These are phyloP conservation scores for Channa maculata DNA, from an alignment of 2,113 vertebrate genomes.

Conservation along the genomic window DNA sequence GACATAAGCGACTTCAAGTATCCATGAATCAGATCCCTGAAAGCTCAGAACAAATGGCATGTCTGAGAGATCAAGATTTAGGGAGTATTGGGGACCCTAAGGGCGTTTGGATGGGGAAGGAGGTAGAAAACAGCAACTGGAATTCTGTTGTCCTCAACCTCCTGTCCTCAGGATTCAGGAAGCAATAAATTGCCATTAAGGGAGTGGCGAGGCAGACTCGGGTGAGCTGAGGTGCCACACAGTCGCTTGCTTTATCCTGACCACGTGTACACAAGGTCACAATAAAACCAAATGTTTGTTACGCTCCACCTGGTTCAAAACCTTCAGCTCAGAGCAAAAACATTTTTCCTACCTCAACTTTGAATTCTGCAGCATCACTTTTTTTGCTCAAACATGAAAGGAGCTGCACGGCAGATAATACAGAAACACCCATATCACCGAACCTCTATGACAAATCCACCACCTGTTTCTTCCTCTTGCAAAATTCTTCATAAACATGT, in stretches of 20 bases:
- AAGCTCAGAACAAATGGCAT: slow-evolving; percentile 55
- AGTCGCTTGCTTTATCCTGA: slow-evolving; percentile 70
- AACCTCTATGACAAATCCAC: slow-evolving; percentile 26
- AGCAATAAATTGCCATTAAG: slow-evolving; percentile 83
- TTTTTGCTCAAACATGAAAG: slow-evolving; percentile 17
- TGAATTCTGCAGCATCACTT: background rate
- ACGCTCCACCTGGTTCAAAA: background rate
- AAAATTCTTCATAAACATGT: slow-evolving; percentile 12
- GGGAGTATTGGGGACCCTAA: slow-evolving; percentile 45
- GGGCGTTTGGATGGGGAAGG: slow-evolving; percentile 44
- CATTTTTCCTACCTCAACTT: background rate
- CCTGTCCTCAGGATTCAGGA: slow-evolving; percentile 77
- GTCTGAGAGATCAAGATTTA: slow-evolving; percentile 65
- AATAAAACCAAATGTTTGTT: slow-evolving; percentile 32
- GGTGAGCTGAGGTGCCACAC: slow-evolving; percentile 73
- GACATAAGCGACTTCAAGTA: slow-evolving; percentile 68
- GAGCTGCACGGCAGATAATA: background rate
- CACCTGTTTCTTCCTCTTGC: slow-evolving; percentile 59
- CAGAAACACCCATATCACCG: background rate
- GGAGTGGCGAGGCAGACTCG: slow-evolving; percentile 52
- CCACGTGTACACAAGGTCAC: slow-evolving; percentile 44
- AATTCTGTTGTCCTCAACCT: slow-evolving; percentile 74
- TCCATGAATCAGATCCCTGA: slow-evolving; percentile 61
- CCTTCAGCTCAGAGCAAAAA: background rate
- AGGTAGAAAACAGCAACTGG: slow-evolving; percentile 57